A percentile compares a stretch with the other conserved stretches of the same genome.
Conservation (phyloP, 1,140 invertebrate species). For the Megathymus violae region DNA sequence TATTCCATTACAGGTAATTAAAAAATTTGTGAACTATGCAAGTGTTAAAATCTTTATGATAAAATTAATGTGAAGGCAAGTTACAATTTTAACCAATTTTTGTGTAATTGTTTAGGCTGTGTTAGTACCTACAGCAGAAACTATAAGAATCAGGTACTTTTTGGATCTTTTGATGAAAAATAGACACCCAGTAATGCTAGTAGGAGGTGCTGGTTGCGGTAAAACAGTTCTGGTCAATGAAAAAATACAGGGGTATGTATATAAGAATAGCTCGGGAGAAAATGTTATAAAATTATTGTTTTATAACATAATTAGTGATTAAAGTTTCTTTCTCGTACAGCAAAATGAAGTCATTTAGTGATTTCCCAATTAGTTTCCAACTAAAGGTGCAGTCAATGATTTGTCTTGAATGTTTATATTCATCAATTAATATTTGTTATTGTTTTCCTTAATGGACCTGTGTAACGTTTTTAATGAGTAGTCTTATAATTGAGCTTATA, state of each 20-base stretch:
- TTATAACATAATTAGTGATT: no score
- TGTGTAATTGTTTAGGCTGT: constrained; percentile 86
- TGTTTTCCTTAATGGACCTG: neutral
- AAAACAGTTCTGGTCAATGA: constrained; percentile 95
- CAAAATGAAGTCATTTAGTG: no score
- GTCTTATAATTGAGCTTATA: no score
- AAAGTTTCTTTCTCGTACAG: no score
- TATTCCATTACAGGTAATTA: constrained; percentile 91
- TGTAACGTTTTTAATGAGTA: neutral
- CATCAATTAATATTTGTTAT: neutral
- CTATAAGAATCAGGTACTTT: constrained; percentile 94
- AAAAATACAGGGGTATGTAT: constrained; percentile 87
- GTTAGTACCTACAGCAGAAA: constrained; percentile 97
- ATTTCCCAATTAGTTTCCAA: neutral
- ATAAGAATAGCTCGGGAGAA: no score
- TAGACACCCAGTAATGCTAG: constrained; percentile 96
- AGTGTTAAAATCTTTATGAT: no score
- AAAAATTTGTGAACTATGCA: neutral
- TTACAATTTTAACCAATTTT: no score
- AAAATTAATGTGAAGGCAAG: no score
- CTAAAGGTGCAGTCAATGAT: neutral
- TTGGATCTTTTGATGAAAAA: constrained; percentile 95
- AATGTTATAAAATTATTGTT: no score
- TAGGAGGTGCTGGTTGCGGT: constrained; percentile 95
- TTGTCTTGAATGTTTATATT: neutral